phyloP scores from a whole-genome alignment of 2,113 vertebrate genomes.

The Rhineura floridana region DNA sequence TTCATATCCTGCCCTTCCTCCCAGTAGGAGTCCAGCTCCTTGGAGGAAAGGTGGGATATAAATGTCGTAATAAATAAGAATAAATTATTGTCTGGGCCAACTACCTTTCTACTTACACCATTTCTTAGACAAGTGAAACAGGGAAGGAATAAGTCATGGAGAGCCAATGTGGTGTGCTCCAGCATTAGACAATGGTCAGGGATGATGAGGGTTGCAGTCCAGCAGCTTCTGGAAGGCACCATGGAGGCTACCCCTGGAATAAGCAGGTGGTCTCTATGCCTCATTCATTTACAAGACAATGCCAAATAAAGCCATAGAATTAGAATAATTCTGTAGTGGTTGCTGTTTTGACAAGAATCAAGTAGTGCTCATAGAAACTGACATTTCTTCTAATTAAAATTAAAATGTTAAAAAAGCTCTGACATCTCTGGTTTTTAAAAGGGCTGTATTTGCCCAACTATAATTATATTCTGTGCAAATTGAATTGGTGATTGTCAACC shows the following conservation, averaged over 20 bases:
- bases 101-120: not conserved
- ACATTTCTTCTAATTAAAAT: not conserved
- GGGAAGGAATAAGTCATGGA: not conserved
- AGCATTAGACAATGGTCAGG: too few species aligned
- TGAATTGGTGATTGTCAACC: not conserved
- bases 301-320: not conserved
- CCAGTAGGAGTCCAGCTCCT: too few species aligned
- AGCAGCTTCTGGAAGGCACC: too few species aligned
- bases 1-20: too few species aligned
- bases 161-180: too few species aligned
- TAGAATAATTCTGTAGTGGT: not conserved
- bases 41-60: too few species aligned
- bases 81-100: not conserved
- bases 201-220: too few species aligned
- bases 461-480: not conserved
- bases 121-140: not conserved
- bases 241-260: too few species aligned
- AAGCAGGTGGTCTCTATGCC: not conserved
- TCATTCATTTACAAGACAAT: not conserved
- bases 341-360: fast-evolving
- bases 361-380: not conserved
- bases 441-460: slow-evolving; percentile 13
- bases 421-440: not conserved
- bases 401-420: slow-evolving; percentile 3
- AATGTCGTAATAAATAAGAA: too few species aligned